Evolutionary conservation across 2,797 vertebrate genomes (phyloP).

Genomic region (Girardinus metallicus): DNA sequence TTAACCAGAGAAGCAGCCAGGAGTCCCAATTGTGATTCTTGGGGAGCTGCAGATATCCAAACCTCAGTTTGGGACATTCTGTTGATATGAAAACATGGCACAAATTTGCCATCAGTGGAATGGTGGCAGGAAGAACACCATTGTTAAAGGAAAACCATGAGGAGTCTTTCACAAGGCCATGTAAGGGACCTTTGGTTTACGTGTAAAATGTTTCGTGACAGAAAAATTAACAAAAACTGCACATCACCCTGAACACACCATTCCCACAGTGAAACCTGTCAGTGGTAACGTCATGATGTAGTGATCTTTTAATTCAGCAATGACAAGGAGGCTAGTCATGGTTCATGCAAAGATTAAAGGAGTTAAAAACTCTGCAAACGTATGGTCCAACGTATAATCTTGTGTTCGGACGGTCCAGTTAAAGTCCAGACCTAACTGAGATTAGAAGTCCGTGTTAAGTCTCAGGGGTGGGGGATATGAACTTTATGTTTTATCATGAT

Average conservation of each 20-base stretch:
- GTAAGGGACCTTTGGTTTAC: not conserved
- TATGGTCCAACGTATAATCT: not conserved
- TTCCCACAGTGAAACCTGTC: not conserved
- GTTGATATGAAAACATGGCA: not conserved
- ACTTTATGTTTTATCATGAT: no score
- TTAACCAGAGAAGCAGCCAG: not conserved
- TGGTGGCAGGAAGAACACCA: not conserved
- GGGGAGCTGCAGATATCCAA: not conserved
- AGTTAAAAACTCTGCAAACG: not conserved
- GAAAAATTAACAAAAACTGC: not conserved
- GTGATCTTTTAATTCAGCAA: not conserved
- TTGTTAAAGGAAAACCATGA: no score
- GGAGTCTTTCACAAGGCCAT: not conserved
- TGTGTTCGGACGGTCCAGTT: not conserved
- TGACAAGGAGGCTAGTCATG: not conserved
- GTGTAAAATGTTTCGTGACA: not conserved
- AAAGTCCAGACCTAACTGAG: not conserved
- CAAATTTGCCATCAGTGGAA: not conserved
- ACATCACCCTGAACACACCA: not conserved
- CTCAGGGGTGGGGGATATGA: not conserved
- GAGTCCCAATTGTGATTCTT: not conserved
- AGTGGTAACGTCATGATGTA: not conserved
- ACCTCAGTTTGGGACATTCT: not conserved
- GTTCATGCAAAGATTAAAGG: not conserved
- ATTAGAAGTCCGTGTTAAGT: not conserved